Percentiles rank a stretch among this genome's conserved stretches.
phyloP scores from a whole-genome alignment of 2,113 vertebrate species.

The Cercocebus atys region DNA sequence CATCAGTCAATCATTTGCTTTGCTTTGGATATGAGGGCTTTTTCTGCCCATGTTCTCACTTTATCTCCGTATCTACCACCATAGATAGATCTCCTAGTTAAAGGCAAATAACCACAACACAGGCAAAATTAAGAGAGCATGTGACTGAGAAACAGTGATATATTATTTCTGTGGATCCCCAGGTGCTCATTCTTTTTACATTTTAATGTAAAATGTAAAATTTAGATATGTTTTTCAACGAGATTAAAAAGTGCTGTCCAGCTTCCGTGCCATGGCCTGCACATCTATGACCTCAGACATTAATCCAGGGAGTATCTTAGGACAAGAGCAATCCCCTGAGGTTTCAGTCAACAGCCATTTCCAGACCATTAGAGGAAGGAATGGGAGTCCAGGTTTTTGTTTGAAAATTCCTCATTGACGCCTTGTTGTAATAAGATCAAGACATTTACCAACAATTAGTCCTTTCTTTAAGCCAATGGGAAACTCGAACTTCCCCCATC shows the following conservation, averaged over 20 bases:
- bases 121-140: neutral
- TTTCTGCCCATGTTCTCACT: neutral
- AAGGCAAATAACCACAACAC: neutral
- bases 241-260: neutral
- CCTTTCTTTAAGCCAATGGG: neutral
- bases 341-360: neutral
- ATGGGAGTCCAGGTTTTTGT: neutral
- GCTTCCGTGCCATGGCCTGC: neutral
- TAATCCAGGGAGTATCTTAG: neutral
- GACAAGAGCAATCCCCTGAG: neutral
- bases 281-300: neutral
- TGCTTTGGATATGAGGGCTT: neutral
- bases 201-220: neutral
- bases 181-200: neutral
- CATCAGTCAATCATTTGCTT: neutral
- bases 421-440: neutral
- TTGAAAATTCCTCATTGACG: neutral
- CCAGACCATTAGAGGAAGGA: neutral
- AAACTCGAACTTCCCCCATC: neutral
- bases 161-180: neutral
- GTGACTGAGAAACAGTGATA: neutral
- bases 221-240: neutral
- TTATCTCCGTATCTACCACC: neutral
- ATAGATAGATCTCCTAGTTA: neutral
- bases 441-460: neutral